phyloP scores from a whole-genome alignment of 1,140 invertebrate genomes.

The Brachionus manjavacas region DNA sequence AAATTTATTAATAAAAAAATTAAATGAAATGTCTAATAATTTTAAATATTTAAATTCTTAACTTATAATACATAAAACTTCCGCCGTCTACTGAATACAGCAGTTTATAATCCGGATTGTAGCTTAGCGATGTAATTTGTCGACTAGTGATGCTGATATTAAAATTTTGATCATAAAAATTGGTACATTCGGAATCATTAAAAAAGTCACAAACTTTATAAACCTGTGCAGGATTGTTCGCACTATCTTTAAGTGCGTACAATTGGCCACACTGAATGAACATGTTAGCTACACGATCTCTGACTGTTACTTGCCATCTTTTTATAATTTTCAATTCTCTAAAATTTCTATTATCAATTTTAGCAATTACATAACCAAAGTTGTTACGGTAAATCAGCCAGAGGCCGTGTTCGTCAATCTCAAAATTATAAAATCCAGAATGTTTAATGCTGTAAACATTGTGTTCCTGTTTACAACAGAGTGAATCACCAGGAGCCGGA shows the following conservation, averaged over 20 bases:
- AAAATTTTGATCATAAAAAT: background rate
- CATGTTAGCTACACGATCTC: background rate
- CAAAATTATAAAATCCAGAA: constrained; percentile 72
- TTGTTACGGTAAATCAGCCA: constrained; percentile 62
- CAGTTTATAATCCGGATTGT: background rate
- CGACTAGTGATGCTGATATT: constrained; percentile 6
- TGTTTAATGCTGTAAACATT: background rate
- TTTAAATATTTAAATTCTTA: background rate
- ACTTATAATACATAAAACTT: constrained; percentile 29
- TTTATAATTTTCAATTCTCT: background rate
- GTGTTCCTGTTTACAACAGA: background rate
- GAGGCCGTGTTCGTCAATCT: constrained; percentile 78
- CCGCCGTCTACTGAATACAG: constrained; percentile 17
- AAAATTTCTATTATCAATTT: constrained; percentile 24
- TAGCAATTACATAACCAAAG: background rate
- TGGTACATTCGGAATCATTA: background rate
- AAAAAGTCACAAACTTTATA: constrained; percentile 25
- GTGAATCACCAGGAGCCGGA: background rate
- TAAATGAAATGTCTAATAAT: background rate
- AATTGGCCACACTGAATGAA: constrained; percentile 33
- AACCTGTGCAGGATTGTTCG: background rate
- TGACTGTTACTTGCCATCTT: background rate
- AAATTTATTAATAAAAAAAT: background rate
- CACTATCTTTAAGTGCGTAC: background rate
- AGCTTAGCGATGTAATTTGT: constrained; percentile 20